Base-by-base conservation (phyloP, 1,140 invertebrate genomes). In the Centruroides sculpturatus region DNA sequence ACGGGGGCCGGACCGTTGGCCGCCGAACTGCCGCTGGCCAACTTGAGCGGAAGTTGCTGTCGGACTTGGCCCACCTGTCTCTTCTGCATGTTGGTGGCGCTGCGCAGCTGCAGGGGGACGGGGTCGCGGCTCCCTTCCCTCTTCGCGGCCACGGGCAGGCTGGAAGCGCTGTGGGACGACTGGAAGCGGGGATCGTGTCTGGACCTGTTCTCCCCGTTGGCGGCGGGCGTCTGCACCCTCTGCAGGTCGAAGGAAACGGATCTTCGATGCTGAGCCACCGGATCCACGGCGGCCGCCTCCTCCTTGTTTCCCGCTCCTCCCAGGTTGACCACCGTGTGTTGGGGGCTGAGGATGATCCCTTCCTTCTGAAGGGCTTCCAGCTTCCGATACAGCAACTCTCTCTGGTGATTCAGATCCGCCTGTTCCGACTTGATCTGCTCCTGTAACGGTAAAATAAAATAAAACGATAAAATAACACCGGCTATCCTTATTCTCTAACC, bases 311-410 rank as follows among this genome's bases (percentile, higher is more conserved):
- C 23, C 51, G 56, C 56, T 11, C 54, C 53, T 47, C 59, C 51
- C 54, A 62, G 52, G 36, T 62, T 62, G 7, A 71, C 62, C 8
- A 70, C 62, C 60, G 66, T 70, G 55, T 67, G 69, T 5, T 65
- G 59, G 35, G 72, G 69, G 60, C 75, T 68, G 4, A 76, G 70
- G 13, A 84, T 67, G 35, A 88, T 77, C 3, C 86, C 86, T 69
- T 86, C 83, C 59, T 79, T 82, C 47, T 84, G 82, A 1, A 92
- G 75, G 36, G 83, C 78, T 68, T 92, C 87, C 68, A 92, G 78
- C 70, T 88, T 82, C 46, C 87, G 74, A 72, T 90, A 92, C 11
- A 94, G 75, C 63, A 89, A 83, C 69, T 94, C 90, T 9, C 89
- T 72, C 72, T 94, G 89, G 66, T 91, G 85, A 12, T 80, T 82